Evolutionary conservation across 2,797 vertebrate species (phyloP), one percentile per base, ranked within the genome.

Genomic region (Hemitrygon akajei): DNA sequence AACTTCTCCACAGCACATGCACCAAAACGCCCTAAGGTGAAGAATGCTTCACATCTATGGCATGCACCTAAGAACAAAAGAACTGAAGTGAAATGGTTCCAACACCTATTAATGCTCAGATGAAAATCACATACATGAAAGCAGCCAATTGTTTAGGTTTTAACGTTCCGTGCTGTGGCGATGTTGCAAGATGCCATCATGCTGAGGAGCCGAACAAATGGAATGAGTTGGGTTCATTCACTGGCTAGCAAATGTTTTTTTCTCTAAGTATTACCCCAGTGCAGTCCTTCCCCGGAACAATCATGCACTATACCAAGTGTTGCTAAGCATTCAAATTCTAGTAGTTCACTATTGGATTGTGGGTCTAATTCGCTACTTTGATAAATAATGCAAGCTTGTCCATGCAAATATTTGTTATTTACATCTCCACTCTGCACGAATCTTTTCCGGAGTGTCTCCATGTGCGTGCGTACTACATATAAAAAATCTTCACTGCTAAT

Each of bases 181-280:
- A 76, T 56, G 91, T 25, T 27, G 69, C 91, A 92, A 92, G 69
- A 2, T 47, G 56, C 91, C 56, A n/a, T 93, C 71, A 93, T 76
- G 91, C 69, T 76, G 91, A 75, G 71, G n/a, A 93, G 71, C 69
- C 76, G 11, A 76, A 18, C 71, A 93, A 93, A 76, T 93, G 30
- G 30, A 16, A 89, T 22, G 60, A 93, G 37, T 30, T 93, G 37
- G 25, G 58, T 76, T 93, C 71, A 93, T 58, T 93, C 91, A 30
- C 91, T 47, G 71, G 86, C 37, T 18, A 75, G 40, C 71, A 47
- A 93, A 47, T 76, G 3, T 47, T 93, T 93, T 75, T 47, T 47
- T 47, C 47, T 47, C n/a, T n/a, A n/a, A 93, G 40, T 47, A 92
- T 92, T 47, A 92, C 89, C 89, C 89, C 89, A 76, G 25, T 73